phyloP scores from a whole-genome alignment of 1,140 invertebrate species.

The Whitmania pigra region DNA sequence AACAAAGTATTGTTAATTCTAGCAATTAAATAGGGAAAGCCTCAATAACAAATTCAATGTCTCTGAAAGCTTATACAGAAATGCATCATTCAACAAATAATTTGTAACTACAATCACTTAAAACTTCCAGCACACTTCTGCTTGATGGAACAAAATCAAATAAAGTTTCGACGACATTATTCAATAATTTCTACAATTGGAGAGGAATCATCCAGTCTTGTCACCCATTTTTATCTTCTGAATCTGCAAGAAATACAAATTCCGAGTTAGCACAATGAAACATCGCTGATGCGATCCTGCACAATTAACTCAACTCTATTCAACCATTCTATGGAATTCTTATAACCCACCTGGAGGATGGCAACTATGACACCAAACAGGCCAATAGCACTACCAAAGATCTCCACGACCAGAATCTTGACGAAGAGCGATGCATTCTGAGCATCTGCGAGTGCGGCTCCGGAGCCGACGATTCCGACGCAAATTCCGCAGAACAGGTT shows the following conservation, averaged over 20 bases:
- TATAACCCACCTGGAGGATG: slow-evolving; percentile 64
- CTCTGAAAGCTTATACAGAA: too few species aligned
- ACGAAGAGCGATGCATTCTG: slow-evolving; percentile 87
- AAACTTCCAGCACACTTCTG: too few species aligned
- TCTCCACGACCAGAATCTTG: slow-evolving; percentile 93
- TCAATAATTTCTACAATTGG: too few species aligned
- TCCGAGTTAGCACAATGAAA: too few species aligned
- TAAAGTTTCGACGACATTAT: too few species aligned
- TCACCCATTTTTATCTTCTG: slow-evolving; percentile 10
- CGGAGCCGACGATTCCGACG: slow-evolving; percentile 86
- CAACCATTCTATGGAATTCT: not conserved
- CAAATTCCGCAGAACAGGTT: slow-evolving; percentile 90
- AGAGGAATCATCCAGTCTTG: not conserved
- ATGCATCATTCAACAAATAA: too few species aligned
- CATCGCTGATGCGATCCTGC: not conserved
- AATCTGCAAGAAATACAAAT: not conserved
- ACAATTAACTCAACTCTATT: not conserved
- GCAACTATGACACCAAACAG: slow-evolving; percentile 95
- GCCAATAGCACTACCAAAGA: slow-evolving; percentile 93
- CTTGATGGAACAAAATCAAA: too few species aligned
- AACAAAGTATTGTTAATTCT: too few species aligned
- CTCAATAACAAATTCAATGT: too few species aligned
- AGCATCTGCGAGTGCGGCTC: slow-evolving; percentile 86
- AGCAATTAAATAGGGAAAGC: too few species aligned
- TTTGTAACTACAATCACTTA: too few species aligned